phyloP scores from a whole-genome alignment of 2,888 invertebrate species.

The Tetragnatha montana region DNA sequence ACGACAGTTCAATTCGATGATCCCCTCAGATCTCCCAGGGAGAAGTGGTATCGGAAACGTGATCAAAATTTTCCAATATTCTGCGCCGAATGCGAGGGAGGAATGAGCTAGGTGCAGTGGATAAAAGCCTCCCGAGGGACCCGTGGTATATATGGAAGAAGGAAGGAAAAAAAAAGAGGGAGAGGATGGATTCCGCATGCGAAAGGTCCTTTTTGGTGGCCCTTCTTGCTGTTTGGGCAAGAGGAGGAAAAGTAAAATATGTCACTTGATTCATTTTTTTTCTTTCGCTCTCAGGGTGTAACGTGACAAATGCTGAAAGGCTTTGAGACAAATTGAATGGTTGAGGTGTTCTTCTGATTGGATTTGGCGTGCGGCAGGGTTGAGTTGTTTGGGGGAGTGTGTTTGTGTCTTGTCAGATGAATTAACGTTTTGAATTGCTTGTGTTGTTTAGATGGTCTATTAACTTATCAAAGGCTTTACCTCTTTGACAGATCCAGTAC shows the following conservation, averaged over 20 bases:
- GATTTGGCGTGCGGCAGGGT: neutral
- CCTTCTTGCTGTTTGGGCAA: neutral
- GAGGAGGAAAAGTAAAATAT: neutral
- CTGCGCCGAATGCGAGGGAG: constrained; percentile 11
- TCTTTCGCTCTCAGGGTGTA: neutral
- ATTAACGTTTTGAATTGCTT: no score
- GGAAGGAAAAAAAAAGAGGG: neutral
- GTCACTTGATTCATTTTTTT: neutral
- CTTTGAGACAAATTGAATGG: neutral
- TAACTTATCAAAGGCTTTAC: no score
- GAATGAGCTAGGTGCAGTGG: constrained; percentile 6
- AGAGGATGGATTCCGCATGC: constrained; percentile 20
- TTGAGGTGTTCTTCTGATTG: neutral
- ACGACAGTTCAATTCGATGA: constrained; percentile 57
- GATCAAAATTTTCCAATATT: constrained; percentile 66
- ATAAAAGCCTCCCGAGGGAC: constrained; percentile 7
- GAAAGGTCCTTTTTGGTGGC: neutral
- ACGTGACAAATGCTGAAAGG: neutral
- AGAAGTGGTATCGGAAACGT: constrained; percentile 66
- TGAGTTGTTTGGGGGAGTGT: neutral
- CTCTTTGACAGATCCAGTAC: no score
- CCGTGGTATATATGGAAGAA: constrained; percentile 13
- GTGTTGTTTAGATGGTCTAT: no score
- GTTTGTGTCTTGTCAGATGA: no score
- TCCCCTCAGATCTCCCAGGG: constrained; percentile 26